Evolutionary conservation across 2,113 vertebrate species (phyloP).

Genomic region (Cyphomyrus plagiostoma): DNA sequence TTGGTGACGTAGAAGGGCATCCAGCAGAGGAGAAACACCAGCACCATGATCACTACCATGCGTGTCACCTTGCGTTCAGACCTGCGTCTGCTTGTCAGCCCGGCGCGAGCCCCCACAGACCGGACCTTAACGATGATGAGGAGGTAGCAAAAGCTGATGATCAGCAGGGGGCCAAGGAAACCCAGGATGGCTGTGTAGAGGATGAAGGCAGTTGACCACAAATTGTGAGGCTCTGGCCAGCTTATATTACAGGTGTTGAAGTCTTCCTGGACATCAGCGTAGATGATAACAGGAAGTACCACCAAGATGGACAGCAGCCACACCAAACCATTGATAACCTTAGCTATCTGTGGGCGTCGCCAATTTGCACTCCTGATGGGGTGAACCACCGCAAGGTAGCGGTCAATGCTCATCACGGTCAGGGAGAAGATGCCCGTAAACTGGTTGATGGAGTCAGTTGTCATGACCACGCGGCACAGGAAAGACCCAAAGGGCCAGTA

Average conservation of each 20-base stretch:
- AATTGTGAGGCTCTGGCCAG: constrained; percentile 71
- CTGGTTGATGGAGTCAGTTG: constrained; percentile 79
- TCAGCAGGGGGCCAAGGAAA: constrained; percentile 76
- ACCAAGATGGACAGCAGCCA: constrained; percentile 78
- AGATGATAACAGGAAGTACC: constrained; percentile 77
- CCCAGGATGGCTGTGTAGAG: constrained; percentile 77
- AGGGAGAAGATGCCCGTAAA: constrained; percentile 88
- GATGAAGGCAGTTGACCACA: constrained; percentile 77
- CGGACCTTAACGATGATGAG: constrained; percentile 81
- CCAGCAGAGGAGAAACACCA: constrained; percentile 85
- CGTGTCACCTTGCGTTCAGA: constrained; percentile 81
- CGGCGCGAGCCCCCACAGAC: constrained; percentile 66
- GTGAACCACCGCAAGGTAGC: constrained; percentile 85
- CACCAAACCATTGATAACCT: constrained; percentile 63
- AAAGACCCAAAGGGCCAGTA: constrained; percentile 84
- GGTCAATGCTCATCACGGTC: constrained; percentile 89
- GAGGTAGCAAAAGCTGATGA: constrained; percentile 85
- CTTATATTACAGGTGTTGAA: constrained; percentile 80
- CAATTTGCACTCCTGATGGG: constrained; percentile 76
- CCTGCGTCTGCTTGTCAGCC: constrained; percentile 65
- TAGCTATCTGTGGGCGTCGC: constrained; percentile 74
- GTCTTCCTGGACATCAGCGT: constrained; percentile 67
- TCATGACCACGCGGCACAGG: constrained; percentile 78
- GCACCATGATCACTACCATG: constrained; percentile 89
- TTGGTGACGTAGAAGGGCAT: constrained; percentile 82